phyloP scores from a whole-genome alignment of 2,113 vertebrate genomes.

The Fukomys damarensis region DNA sequence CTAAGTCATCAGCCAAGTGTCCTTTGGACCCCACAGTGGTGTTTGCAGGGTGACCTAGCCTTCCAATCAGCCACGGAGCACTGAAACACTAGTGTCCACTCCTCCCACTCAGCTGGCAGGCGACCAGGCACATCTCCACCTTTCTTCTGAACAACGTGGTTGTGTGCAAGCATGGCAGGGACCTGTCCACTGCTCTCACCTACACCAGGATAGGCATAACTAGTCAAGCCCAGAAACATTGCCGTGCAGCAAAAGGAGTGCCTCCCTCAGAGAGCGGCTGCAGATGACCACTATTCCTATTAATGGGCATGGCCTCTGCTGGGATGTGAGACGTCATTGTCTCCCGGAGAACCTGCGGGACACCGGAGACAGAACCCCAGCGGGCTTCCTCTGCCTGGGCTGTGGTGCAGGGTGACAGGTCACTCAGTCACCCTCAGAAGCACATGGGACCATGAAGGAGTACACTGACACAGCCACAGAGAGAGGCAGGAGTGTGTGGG shows the following conservation, averaged over 20 bases:
- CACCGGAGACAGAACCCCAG: not conserved
- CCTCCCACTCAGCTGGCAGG: not conserved
- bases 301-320: not conserved
- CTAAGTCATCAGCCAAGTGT: rapidly evolving
- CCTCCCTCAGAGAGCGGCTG: not conserved
- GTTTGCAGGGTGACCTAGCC: not conserved
- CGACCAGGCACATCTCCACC: not conserved
- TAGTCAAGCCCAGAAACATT: not conserved
- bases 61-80: too few relatives aligned
- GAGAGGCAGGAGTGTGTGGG: not conserved
- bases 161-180: not conserved
- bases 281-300: not conserved
- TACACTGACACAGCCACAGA: not conserved
- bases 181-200: not conserved
- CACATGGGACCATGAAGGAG: too few relatives aligned
- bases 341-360: not conserved
- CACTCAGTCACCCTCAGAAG: not conserved
- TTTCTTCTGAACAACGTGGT: not conserved
- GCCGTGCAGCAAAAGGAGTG: not conserved
- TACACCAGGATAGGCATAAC: not conserved
- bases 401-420: rapidly evolving
- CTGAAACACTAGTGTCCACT: not conserved
- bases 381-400: not conserved
- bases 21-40: too few relatives aligned
- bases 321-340: too few relatives aligned